Evolutionary conservation across 2,797 vertebrate species (phyloP).

Genomic region (Philypnodon macrostomus): DNA sequence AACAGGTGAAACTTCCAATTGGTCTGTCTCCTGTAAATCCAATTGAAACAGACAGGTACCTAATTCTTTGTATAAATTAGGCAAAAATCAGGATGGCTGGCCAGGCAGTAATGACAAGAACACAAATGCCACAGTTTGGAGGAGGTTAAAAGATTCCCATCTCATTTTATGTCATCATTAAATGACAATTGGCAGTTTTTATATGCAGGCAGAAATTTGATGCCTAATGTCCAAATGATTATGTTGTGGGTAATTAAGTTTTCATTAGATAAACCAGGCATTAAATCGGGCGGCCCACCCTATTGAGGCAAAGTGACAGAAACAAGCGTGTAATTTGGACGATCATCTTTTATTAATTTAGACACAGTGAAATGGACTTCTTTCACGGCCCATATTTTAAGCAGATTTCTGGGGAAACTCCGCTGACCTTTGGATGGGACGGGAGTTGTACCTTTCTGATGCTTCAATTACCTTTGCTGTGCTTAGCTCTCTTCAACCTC

Average conservation of each 20-base stretch:
- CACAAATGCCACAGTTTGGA: neutral
- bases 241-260: conserved; percentile 29
- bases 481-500: conserved; percentile 9
- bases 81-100: too few relatives aligned
- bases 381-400: neutral
- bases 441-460: conserved; percentile 13
- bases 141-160: conserved; percentile 1
- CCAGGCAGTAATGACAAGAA: too few relatives aligned
- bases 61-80: too few relatives aligned
- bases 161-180: neutral
- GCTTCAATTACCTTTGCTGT: conserved; percentile 17
- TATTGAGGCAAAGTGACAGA: conserved; percentile 24
- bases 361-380: neutral
- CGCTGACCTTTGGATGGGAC: conserved; percentile 12
- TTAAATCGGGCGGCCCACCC: conserved; percentile 19
- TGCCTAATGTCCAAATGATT: conserved; percentile 24
- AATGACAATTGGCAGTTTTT: conserved; percentile 12
- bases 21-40: too few relatives aligned
- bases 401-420: neutral
- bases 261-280: conserved; percentile 27
- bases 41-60: too few relatives aligned
- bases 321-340: conserved; percentile 17
- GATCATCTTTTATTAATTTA: neutral
- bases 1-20: too few relatives aligned
- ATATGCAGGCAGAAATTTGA: conserved; percentile 21